Evolutionary conservation across 2,113 vertebrate species (phyloP), one percentile per base, ranked within the genome.

Genomic region (Neotoma lepida): DNA sequence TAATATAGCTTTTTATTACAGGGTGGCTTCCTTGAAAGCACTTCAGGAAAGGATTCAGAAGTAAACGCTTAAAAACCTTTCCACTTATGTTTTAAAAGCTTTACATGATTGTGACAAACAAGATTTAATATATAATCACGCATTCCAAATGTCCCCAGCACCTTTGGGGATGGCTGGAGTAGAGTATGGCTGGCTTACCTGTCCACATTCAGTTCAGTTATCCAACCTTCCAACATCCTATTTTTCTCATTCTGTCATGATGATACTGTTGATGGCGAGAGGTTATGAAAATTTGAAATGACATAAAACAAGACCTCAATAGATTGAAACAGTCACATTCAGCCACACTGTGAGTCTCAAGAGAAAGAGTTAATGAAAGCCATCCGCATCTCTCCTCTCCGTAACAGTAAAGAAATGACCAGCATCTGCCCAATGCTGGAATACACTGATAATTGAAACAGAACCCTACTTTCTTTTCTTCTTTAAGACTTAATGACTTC

Each of bases 261-360:
- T 68, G 89, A 9, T 78, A 84, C 44, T 88, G 15, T 39, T 95
- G 26, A 77, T 90, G 70, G 4, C 28, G 92, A 90, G 80, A 93
- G 91, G 24, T 51, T 93, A 33, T 86, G 54, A 81, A 85, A 96
- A 96, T 58, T 76, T 9, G 49, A 70, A 93, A 63, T 51, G 87
- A 91, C 74, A 63, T 4, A 74, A 87, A 90, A 3, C 7, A 82
- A 15, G 56, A 73, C 20, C 41, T 68, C 44, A 18, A 0, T 6
- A 56, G 22, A 56, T 63, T 24, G 18, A 51, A 90, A 17, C 33
- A 9, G 39, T 46, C 14, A 3, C 17, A 49, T 3, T 9, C 30
- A 85, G 20, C 61, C 64, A 33, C 1, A 22, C 20, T 49, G 7
- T 54, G n/a, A 20, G 12, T 46, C 76, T 82, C 71, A 35, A 15